Evolutionary conservation across 2,113 vertebrate species (phyloP).

Genomic region (Halcyon senegalensis): DNA sequence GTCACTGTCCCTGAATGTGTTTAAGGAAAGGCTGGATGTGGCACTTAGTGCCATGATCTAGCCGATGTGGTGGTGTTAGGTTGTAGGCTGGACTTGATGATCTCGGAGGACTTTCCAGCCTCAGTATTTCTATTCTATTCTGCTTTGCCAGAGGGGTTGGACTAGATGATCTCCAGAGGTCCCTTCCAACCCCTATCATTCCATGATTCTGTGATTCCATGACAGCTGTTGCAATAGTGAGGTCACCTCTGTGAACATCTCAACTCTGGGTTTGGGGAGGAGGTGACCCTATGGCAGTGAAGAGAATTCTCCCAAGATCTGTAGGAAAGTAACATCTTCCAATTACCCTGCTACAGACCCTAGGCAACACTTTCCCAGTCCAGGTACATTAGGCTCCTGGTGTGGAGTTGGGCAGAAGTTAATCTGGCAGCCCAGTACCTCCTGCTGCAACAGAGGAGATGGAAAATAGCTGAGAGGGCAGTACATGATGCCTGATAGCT

Average conservation of each 20-base stretch:
- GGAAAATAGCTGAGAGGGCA: not conserved
- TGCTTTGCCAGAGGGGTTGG: no score
- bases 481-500: not conserved
- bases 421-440: fast-evolving
- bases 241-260: not conserved
- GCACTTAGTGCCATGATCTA: no score
- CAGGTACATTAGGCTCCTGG: not conserved
- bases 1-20: no score
- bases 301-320: not conserved
- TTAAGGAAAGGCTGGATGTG: no score
- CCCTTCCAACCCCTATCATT: no score
- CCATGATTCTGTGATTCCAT: no score
- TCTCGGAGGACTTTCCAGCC: no score
- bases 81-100: no score
- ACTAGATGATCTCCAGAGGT: no score
- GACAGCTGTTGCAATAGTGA: not conserved
- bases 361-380: not conserved
- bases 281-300: not conserved
- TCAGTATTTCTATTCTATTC: no score
- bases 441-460: not conserved
- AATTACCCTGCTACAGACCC: fast-evolving
- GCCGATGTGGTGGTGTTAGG: no score
- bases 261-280: not conserved
- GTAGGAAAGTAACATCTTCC: not conserved
- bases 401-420: not conserved